Evolutionary conservation across 2,888 invertebrate species (phyloP), one percentile per base, ranked within the genome.

Genomic region (Luperina nickerlii): DNA sequence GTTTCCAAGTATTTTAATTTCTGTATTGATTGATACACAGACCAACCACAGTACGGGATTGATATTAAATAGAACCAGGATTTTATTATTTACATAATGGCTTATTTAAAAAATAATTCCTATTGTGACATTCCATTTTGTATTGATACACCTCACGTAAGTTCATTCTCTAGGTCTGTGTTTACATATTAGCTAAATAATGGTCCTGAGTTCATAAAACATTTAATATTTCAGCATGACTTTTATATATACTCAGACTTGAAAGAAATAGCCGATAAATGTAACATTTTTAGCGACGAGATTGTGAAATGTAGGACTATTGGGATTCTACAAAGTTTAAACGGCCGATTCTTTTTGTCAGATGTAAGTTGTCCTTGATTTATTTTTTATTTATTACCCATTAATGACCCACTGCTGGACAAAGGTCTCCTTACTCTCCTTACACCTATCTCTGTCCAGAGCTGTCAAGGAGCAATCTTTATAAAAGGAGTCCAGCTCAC

Each of bases 281-380:
- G 91, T 87, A 84, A 90, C 82, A 51, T 78, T 27, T 75, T 84
- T 66, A 89, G 84, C 77, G 90, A 92, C 57, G 83, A 87, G n/a
- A 77, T 91, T 60, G 78, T 92, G 2, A 94, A 91, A 86, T 94
- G 95, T 78, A 92, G 96, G 76, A 94, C 95, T 27, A 82, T 96
- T 84, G 96, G 96, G 38, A 90, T 96, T 71, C 75, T 96, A 38
- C 90, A 93, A 79, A 96, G 95, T 87, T 48, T 90, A 38, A 82
- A 93, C 85, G 96, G 96, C 0, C 86, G 91, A 63, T 95, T 94
- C 86, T 93, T 88, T 88, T 84, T 96, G 68, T 89, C 89, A 69
- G 93, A 95, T 89, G 96, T 96, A 87, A 92, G 94, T 89, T 78
- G 0, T 1, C 7, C 8, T 67, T n/a, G 15, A 51, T 13, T 45